Evolutionary conservation across 1,140 invertebrate species (phyloP), one percentile per base, ranked within the genome.

Genomic region (Lucilia cuprina): DNA sequence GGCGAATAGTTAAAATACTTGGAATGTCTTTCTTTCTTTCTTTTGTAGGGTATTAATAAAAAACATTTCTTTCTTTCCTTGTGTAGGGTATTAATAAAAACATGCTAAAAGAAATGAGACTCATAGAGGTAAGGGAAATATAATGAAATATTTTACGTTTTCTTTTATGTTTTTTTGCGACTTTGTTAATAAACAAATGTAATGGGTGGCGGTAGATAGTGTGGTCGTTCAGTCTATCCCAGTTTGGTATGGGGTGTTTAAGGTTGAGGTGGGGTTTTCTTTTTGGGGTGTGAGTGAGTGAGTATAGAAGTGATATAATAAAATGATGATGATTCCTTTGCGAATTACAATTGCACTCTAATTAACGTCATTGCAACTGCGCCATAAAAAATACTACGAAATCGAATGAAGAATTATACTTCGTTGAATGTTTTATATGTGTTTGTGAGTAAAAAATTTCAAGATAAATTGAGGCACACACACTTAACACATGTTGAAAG

Each of bases 361-460:
- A 60, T 60, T 60, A 60, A 60, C 55, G 55, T 60, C 55, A 60
- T 60, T 60, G 55, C 55, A 60, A 60, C 55, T 60, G 55, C 55
- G 55, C 55, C 55, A 60, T 60, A 60, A 60, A n/a, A 60, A 60
- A 60, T 60, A 60, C 14, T n/a, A 60, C 14, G 55, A 60, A 60
- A 60, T n/a, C 55, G n/a, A 60, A 60, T n/a, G 14, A 17, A 14
- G 2, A 60, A n/a, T 14, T 55, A 14, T 60, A 60, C 7, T n/a
- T 60, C 14, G 55, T 60, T 7, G n/a, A 17, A 60, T n/a, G 13
- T 60, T 41, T 7, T 41, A 41, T 41, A 7, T 41, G 2, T 41
- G 41, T 10, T 41, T 7, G 41, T 41, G 41, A 7, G 10, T 41
- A 10, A 2, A 8, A 8, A 41, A 8, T 41, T 41, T 10, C 41